Conservation (phyloP, 2,888 invertebrate genomes). For the Aricia artaxerxes region DNA sequence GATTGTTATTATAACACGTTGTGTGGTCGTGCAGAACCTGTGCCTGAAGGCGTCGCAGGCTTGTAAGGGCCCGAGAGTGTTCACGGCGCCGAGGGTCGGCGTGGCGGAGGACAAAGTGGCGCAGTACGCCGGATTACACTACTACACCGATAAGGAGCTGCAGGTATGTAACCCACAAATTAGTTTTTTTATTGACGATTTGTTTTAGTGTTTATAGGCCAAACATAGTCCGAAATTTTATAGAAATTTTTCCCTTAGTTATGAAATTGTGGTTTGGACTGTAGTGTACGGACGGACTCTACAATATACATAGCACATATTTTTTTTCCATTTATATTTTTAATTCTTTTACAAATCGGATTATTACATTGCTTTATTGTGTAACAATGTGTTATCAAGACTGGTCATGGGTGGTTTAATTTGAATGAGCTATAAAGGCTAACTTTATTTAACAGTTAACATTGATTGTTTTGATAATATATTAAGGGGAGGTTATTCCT, state of each 20-base stretch:
- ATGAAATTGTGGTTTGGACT: no score
- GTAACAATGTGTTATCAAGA: not conserved
- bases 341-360: not conserved
- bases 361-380: not conserved
- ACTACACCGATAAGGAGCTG: conserved; percentile 95
- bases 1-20: conserved; percentile 49
- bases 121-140: conserved; percentile 94
- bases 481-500: no score
- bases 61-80: conserved; percentile 90
- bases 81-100: conserved; percentile 91
- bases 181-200: not conserved
- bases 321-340: no score
- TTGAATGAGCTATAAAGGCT: not conserved
- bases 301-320: no score
- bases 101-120: conserved; percentile 95
- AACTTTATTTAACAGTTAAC: not conserved
- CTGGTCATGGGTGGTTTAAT: not conserved
- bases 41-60: conserved; percentile 93
- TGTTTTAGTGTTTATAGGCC: not conserved
- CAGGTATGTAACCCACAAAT: conserved; percentile 76
- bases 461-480: not conserved
- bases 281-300: no score
- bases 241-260: no score
- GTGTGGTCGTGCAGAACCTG: conserved; percentile 91
- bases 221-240: no score